phyloP scores from a whole-genome alignment of 35 echinoderm and acorn worm genomes.

The Lytechinus variegatus region DNA sequence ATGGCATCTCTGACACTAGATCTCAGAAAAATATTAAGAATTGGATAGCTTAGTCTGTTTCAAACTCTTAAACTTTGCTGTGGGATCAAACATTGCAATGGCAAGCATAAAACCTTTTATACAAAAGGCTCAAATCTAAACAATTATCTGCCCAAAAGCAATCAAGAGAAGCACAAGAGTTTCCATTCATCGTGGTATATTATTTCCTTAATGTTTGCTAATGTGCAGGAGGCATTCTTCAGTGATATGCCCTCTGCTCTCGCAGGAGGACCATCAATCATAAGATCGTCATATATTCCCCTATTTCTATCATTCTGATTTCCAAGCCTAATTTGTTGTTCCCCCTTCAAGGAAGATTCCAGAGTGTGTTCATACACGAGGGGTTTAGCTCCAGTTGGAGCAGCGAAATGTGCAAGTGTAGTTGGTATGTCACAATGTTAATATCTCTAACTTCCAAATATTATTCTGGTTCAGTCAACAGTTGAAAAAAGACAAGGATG shows the following conservation, averaged over 20 bases:
- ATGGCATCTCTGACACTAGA: no score
- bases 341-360: constrained; percentile 3
- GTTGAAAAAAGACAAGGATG: no score
- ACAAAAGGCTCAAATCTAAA: neutral
- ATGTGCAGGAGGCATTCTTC: neutral
- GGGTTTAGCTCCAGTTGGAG: neutral
- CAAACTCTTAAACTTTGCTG: neutral
- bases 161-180: neutral
- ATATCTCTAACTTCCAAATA: no score
- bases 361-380: neutral
- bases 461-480: no score
- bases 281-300: neutral
- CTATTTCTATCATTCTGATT: constrained; percentile 41
- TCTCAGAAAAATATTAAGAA: no score
- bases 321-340: constrained; percentile 16
- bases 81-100: neutral
- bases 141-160: neutral
- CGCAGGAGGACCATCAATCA: neutral
- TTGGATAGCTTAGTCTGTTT: no score
- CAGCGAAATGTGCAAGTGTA: neutral
- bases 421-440: no score
- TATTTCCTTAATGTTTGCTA: constrained; percentile 16
- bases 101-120: neutral
- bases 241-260: neutral
- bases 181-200: neutral